Evolutionary conservation across 2,888 invertebrate species (phyloP), one percentile per base, ranked within the genome.

Genomic region (Chelonus formosanus): DNA sequence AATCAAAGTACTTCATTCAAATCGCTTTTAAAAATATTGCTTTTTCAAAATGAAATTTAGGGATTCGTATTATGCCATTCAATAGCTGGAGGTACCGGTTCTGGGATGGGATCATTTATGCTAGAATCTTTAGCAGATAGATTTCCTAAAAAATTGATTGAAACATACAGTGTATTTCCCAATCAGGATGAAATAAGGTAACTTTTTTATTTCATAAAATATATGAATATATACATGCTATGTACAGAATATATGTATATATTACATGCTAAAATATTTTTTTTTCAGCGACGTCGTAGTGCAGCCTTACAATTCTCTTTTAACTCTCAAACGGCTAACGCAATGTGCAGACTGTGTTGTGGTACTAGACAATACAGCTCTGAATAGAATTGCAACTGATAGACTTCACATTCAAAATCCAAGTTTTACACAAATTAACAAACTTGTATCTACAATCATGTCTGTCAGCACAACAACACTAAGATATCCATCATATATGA

Each of bases 151-250:
- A 98, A 98, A 84, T 85, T 99, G 44, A 94, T 99, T 45, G 96
- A 99, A 86, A 98, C 98, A 0, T 99, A 98, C 85, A 98, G 98
- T 80, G 98, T 99, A 3, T 99, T 99, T 83, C 98, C 99, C 0
- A 98, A 98, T 85, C 93, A 96, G 80, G 95, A 96, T 86, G 96
- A 96, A 87, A 95, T 95, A 77, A 93, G 92, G 90, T 91, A 80
- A 8, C 35, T 52, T 5, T 60, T 31, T 32, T 53, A 53, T 5
- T 60, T 54, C 60, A 56, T 48, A 48, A 35, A 35, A 59, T 55
- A 20, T 55, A 10, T 45, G 1, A 31, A 31, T 45, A 44, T 7
- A 55, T n/a, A n/a, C n/a, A n/a, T n/a, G n/a, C n/a, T n/a, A n/a
- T n/a, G n/a, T n/a, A n/a, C n/a, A n/a, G n/a, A n/a, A n/a, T n/a